Conservation (phyloP, 2,888 invertebrate species). For the Cordylochernes scorpioides region DNA sequence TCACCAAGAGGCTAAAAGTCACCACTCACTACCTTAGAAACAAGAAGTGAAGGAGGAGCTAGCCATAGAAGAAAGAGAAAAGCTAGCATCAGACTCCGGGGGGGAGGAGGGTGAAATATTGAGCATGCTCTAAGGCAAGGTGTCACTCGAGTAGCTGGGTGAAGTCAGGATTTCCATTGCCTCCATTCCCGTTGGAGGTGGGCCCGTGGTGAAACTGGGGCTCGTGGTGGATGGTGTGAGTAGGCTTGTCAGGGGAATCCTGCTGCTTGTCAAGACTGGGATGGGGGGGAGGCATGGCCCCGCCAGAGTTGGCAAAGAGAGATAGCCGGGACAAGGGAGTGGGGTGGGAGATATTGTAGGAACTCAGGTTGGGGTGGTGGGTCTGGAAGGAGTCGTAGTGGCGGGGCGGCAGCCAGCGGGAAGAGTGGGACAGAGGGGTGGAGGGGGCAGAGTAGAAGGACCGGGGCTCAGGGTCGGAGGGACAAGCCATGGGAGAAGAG, state of each 20-base stretch:
- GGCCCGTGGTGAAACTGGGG: too few species aligned
- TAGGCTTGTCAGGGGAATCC: conserved; percentile 6
- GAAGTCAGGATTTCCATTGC: too few species aligned
- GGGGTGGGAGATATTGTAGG: conserved; percentile 9
- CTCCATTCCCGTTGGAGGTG: too few species aligned
- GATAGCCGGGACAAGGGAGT: conserved; percentile 11
- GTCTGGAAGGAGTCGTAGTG: conserved; percentile 6
- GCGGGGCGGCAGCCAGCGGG: conserved; percentile 10
- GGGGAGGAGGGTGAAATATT: too few species aligned
- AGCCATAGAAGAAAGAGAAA: too few species aligned
- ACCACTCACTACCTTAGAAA: too few species aligned
- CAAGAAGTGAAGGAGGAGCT: too few species aligned
- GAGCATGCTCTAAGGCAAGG: too few species aligned
- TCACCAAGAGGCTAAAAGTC: too few species aligned
- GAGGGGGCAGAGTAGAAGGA: conserved; percentile 13
- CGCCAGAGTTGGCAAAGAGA: conserved; percentile 8
- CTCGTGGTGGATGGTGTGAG: too few species aligned
- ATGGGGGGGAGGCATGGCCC: conserved; percentile 7
- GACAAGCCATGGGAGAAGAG: conserved; percentile 2
- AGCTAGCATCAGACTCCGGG: too few species aligned
- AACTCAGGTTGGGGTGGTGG: conserved; percentile 7
- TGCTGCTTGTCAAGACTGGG: conserved; percentile 3
- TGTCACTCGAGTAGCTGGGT: too few species aligned
- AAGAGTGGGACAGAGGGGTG: conserved; percentile 11
- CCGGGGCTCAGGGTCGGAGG: conserved; percentile 7